phyloP scores from a whole-genome alignment of 1,140 invertebrate species.

The Hormaphis cornu region DNA sequence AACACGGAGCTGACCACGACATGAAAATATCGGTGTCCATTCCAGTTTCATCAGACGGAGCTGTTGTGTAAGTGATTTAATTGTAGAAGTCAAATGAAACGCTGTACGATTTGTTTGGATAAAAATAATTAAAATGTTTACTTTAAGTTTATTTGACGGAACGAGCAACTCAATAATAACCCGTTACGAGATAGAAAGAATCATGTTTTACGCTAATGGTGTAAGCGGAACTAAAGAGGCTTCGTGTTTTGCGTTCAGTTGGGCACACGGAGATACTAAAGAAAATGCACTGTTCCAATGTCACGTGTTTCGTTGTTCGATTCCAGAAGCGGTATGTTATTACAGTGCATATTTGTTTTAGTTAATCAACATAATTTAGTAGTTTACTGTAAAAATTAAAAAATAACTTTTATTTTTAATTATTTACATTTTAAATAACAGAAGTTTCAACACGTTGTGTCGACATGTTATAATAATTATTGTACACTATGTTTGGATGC shows the following conservation, averaged over 20 bases:
- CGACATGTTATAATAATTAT: background rate
- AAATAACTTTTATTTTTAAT: background rate
- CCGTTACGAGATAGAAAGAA: constrained; percentile 82
- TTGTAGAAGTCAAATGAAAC: too few relatives aligned
- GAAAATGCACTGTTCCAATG: constrained; percentile 89
- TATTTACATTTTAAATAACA: background rate
- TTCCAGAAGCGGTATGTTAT: constrained; percentile 89
- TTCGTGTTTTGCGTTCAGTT: constrained; percentile 94
- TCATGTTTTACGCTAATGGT: constrained; percentile 89
- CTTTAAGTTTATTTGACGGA: constrained; percentile 71
- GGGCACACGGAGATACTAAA: constrained; percentile 79
- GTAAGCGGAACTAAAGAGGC: constrained; percentile 70
- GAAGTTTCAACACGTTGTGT: too few relatives aligned
- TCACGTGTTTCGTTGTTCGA: constrained; percentile 92
- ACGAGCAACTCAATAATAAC: constrained; percentile 72
- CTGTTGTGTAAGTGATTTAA: constrained; percentile 57
- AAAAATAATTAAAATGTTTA: background rate
- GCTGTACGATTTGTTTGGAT: background rate
- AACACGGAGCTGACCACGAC: constrained; percentile 55
- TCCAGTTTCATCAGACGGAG: constrained; percentile 76
- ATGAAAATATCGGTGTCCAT: constrained; percentile 85
- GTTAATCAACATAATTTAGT: background rate
- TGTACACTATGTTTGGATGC: background rate
- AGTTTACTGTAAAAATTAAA: background rate
- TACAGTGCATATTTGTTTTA: background rate